Percentiles rank a stretch among this genome's conserved stretches.
Evolutionary conservation across 2,797 vertebrate genomes (phyloP).

Genomic region (Acrocephalus scirpaceus): DNA sequence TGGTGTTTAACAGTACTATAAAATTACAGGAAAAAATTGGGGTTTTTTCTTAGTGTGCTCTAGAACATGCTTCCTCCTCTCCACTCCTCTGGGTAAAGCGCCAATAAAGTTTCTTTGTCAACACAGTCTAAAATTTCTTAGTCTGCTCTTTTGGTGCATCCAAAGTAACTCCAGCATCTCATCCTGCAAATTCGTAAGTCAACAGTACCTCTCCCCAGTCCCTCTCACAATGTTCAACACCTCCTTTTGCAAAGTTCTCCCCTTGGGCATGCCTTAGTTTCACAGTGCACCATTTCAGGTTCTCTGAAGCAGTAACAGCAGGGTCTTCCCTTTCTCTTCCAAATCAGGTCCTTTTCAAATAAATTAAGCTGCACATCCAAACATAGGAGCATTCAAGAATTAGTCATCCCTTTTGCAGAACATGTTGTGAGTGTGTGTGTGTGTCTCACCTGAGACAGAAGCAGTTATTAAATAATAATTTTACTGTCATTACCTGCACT

Average conservation of each 20-base stretch:
- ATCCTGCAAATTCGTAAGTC: not conserved
- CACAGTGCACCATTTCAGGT: not conserved
- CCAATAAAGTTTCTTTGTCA: not conserved
- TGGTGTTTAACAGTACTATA: not conserved
- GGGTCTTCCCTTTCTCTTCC: not conserved
- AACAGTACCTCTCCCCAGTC: not conserved
- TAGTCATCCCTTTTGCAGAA: not conserved
- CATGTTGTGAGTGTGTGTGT: fast-evolving
- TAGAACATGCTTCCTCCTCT: not conserved
- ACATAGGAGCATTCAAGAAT: not conserved
- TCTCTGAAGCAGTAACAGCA: not conserved
- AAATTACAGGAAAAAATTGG: not conserved
- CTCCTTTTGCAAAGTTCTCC: not conserved
- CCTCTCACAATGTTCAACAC: not conserved
- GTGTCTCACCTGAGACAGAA: not conserved
- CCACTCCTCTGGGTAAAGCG: not conserved
- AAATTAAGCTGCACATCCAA: not conserved
- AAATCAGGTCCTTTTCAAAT: not conserved
- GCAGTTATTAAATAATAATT: not conserved
- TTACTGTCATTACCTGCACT: not conserved
- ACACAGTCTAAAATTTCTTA: not conserved
- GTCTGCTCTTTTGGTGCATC: not conserved
- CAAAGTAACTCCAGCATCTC: not conserved
- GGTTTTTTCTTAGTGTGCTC: not conserved
- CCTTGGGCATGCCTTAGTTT: not conserved